Base-by-base conservation (phyloP, 2,113 vertebrate species). In the Tor tambroides region DNA sequence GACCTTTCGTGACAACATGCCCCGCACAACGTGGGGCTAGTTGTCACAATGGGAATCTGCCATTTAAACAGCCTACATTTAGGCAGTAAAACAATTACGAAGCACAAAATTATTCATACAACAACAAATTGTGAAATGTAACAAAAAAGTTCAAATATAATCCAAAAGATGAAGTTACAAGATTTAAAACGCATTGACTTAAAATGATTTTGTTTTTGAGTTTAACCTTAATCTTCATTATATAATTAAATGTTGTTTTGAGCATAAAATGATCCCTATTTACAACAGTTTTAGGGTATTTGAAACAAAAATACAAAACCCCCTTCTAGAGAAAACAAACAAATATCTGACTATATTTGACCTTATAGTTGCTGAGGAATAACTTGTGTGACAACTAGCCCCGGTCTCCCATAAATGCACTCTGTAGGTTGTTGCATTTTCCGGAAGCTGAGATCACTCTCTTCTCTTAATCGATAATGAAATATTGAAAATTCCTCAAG, bases 401-500 rank as follows among this genome's bases (percentile, higher is more conserved):
- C 38, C 23, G 23, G 28, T 54, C 28, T 54, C 19, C 30, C 1
- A 4, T 38, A 38, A 23, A 80, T 38, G 11, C 30, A 28, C 8
- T 65, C 12, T 23, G 9, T 41, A 26, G 32, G 30, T 41, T 76
- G n/a, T 0, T 26, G n/a, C 23, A 41, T 41, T 26, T 14, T 23
- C 19, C 10, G 0, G 21, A 80, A 80, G 51, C 78, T 19, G 30
- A 79, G 49, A 35, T 51, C 63, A 38, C 51, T 81, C 28, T 59
- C 28, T 43, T 59, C 41, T 23, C 28, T 75, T 23, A 23, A 28
- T 46, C 89, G 87, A 92, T 92, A 89, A 90, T 71, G 74, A 63
- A 85, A 35, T 82, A 91, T 92, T 41, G 78, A 41, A 80, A 43
- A 80, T 80, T 63, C 56, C 19, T 38, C 76, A 12, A 54, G 77